Base-by-base conservation (phyloP, 2,113 vertebrate species). In the Zosterops borbonicus region DNA sequence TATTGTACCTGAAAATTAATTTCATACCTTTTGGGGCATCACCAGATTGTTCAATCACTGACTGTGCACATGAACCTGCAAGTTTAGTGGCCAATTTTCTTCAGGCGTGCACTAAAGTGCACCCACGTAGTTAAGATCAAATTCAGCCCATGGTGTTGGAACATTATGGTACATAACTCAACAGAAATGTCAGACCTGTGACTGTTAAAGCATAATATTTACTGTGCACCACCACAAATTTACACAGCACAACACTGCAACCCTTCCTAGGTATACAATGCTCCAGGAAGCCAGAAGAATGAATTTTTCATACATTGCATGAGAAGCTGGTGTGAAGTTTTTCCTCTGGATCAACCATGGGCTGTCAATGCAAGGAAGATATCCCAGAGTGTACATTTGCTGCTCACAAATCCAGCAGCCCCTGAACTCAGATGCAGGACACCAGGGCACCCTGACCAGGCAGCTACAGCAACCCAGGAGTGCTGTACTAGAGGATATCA, bases 1-100 rank as follows among this genome's bases (percentile, higher is more conserved):
- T 95, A 97, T 82, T 94, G 90, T 92, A 95, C 83, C 94, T 96
- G 96, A 96, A 97, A 97, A 96, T 97, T 97, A 96, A 97, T 94
- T 92, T 95, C 87, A 84, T 93, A 95, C 80, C 77, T 96, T 91
- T 91, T 58, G 92, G 84, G 95, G 80, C 94, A 95, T 85, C 96
- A 87, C 71, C 68, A 65, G 63, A 75, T 74, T 90, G 88, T 90
- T 90, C 92, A 96, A 92, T 83, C 87, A 88, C 84, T 89, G 82
- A 78, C 91, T 86, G 69, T 33, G 76, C 77, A 89, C 70, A 91
- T 22, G 6, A 92, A 59, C 86, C 90, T 71, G 70, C 77, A 93
- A 89, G 64, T 69, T 87, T 62, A 85, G 93, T 28, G 76, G 91
- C 95, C 91, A 79, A 84, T 97, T 92, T 94, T 95, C 87, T 90